Percentiles rank a stretch among this genome's conserved stretches.
phyloP scores from a whole-genome alignment of 2,888 invertebrate species.

The Blastobasis adustella region DNA sequence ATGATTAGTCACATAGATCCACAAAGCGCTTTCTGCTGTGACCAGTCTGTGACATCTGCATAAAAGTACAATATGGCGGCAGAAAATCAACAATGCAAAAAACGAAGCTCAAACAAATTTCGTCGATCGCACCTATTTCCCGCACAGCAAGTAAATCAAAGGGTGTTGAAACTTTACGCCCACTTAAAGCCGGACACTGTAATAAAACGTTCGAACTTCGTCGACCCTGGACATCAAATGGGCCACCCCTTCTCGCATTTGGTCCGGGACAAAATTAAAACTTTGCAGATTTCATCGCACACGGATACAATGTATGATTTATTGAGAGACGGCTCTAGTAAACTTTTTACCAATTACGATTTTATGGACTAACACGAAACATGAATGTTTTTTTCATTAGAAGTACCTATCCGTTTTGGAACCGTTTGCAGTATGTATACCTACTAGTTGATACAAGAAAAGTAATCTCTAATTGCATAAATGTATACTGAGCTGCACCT shows the following conservation, averaged over 20 bases:
- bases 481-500: neutral
- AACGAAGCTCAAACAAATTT: constrained; percentile 55
- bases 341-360: neutral
- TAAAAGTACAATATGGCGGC: constrained; percentile 2
- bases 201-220: constrained; percentile 74
- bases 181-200: constrained; percentile 75
- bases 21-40: too few species aligned
- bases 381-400: neutral
- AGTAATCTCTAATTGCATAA: too few species aligned
- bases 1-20: too few species aligned
- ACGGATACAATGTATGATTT: constrained; percentile 17
- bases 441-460: too few species aligned
- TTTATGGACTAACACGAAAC: neutral
- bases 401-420: neutral
- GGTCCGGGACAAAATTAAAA: constrained; percentile 63
- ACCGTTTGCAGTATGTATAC: too few species aligned
- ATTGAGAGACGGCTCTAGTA: constrained; percentile 12
- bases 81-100: constrained; percentile 25
- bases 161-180: constrained; percentile 76
- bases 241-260: constrained; percentile 64
- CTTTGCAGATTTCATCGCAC: constrained; percentile 45
- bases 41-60: too few species aligned
- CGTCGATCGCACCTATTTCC: constrained; percentile 54
- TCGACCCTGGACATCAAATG: constrained; percentile 69
- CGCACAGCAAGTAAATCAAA: constrained; percentile 71